A percentile compares a stretch with the other conserved stretches of the same genome.
Conservation (phyloP, 2,797 vertebrate genomes). For the Ptychobarbus kaznakovi region DNA sequence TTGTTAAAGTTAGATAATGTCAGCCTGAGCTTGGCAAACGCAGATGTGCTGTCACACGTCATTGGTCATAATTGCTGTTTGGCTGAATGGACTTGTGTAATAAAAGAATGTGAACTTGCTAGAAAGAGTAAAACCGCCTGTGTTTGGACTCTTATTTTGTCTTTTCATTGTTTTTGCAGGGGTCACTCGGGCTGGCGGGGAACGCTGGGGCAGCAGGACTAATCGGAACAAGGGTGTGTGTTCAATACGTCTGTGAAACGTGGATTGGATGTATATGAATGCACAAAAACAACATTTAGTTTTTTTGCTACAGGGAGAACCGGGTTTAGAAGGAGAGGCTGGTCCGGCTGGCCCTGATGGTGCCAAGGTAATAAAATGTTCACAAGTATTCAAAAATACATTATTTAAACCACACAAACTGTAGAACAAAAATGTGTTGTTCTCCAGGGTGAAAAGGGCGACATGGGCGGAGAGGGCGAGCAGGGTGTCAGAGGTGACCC, state of each 20-base stretch:
- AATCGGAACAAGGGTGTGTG: conserved; percentile 88
- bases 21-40: neutral
- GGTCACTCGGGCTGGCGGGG: conserved; percentile 85
- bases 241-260: conserved; percentile 65
- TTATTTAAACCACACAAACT: neutral
- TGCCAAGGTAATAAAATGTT: conserved; percentile 82
- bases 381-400: neutral
- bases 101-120: neutral
- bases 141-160: conserved; percentile 43
- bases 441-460: conserved; percentile 93
- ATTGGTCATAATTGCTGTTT: conserved; percentile 2
- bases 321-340: conserved; percentile 90
- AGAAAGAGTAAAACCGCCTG: conserved; percentile 32
- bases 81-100: neutral
- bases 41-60: conserved; percentile 15
- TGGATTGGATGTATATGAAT: neutral
- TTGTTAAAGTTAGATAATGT: conserved; percentile 34
- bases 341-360: conserved; percentile 88
- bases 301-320: conserved; percentile 82
- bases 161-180: conserved; percentile 74
- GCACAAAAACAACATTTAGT: conserved; percentile 31
- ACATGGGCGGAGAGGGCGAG: conserved; percentile 90
- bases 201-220: conserved; percentile 91
- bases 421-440: neutral
- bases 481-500: conserved; percentile 88